A percentile compares a stretch with the other conserved stretches of the same genome.
Conservation (phyloP, 2,113 vertebrate genomes). For the Pao palembangensis region DNA sequence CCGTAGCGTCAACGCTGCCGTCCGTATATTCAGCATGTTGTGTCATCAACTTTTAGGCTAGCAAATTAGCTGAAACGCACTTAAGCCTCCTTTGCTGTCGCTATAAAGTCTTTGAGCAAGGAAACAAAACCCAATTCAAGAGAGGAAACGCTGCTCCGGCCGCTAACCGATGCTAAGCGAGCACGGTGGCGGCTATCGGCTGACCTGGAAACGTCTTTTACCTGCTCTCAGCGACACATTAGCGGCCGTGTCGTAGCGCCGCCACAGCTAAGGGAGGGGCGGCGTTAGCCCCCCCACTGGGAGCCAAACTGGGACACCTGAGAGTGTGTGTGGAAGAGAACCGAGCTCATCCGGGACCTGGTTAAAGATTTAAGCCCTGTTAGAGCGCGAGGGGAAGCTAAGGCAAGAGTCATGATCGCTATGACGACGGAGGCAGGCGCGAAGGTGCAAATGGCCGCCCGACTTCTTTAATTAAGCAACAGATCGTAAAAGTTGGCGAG, state of each 20-base stretch:
- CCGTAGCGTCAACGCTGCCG: background rate
- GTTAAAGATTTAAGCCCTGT: constrained; percentile 30
- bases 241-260: constrained; percentile 10
- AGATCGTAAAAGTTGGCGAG: constrained; percentile 8
- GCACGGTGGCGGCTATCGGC: constrained; percentile 37
- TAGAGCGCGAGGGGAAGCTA: constrained; percentile 4
- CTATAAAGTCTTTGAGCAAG: background rate
- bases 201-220: constrained; percentile 55
- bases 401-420: constrained; percentile 7
- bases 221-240: constrained; percentile 36
- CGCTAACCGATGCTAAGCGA: constrained; percentile 22
- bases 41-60: no score
- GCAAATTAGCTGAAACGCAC: no score
- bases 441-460: background rate
- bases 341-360: no score
- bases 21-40: background rate
- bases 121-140: constrained; percentile 5
- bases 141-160: constrained; percentile 5
- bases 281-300: constrained; percentile 42
- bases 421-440: no score
- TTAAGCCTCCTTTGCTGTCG: no score
- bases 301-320: constrained; percentile 7
- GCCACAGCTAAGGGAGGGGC: constrained; percentile 7
- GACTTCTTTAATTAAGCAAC: constrained; percentile 15
- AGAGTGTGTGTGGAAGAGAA: background rate